phyloP scores from a whole-genome alignment of 2,113 vertebrate species.

The Sula dactylatra region DNA sequence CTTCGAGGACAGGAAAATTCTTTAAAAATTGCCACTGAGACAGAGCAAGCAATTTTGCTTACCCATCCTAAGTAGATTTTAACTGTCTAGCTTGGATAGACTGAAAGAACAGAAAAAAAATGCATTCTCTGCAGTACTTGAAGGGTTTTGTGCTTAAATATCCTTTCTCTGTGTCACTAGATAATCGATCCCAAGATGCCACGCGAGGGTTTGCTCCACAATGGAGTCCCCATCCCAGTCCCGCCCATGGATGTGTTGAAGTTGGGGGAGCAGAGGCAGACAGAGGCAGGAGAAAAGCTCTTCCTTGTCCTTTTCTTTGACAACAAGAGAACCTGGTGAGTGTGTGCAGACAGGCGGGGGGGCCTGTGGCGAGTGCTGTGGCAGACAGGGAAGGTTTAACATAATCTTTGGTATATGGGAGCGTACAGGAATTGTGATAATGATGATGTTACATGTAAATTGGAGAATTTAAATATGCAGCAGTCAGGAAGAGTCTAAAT shows the following conservation, averaged over 20 bases:
- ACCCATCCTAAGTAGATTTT: neutral
- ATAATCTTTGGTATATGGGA: neutral
- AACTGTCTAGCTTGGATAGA: neutral
- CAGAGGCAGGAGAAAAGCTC: constrained; percentile 87
- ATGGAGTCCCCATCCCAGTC: constrained; percentile 95
- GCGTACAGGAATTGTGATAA: neutral
- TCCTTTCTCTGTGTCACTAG: constrained; percentile 63
- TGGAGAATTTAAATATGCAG: neutral
- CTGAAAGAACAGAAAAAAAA: neutral
- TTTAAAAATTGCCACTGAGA: neutral
- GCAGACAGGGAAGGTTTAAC: neutral
- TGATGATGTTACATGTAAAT: neutral
- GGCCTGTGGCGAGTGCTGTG: neutral
- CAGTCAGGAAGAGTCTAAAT: neutral
- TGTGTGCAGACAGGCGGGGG: neutral
- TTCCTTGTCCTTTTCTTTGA: constrained; percentile 99
- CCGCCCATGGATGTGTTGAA: constrained; percentile 91
- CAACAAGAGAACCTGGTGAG: constrained; percentile 98
- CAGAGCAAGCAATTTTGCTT: neutral
- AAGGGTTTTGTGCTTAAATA: neutral
- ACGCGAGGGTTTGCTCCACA: constrained; percentile 92
- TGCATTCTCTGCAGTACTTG: neutral
- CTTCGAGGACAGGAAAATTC: neutral
- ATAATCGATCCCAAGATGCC: constrained; percentile 98
- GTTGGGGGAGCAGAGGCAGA: constrained; percentile 90